phyloP scores from a whole-genome alignment of 2,113 vertebrate genomes.

The Ochotona curzoniae region DNA sequence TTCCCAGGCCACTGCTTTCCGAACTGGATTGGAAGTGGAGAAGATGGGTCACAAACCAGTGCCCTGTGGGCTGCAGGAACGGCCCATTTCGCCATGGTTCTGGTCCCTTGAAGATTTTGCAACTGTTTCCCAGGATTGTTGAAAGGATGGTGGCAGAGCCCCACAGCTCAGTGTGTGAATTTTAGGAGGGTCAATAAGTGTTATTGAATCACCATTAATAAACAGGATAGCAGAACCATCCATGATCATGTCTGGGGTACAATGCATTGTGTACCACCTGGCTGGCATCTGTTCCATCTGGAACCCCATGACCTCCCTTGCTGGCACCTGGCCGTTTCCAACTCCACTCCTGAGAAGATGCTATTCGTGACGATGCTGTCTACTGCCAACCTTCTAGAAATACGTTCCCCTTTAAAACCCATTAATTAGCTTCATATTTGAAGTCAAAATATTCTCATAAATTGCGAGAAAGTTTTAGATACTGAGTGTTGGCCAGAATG shows the following conservation, averaged over 20 bases:
- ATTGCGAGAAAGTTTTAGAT: conserved; percentile 53
- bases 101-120: too few relatives aligned
- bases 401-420: conserved; percentile 38
- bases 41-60: too few relatives aligned
- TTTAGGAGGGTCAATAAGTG: not conserved
- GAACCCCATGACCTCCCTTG: not conserved
- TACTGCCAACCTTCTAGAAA: conserved; percentile 33
- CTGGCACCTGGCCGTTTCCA: not conserved
- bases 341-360: not conserved
- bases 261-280: not conserved
- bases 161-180: not conserved
- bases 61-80: too few relatives aligned
- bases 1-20: too few relatives aligned
- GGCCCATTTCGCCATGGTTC: too few relatives aligned
- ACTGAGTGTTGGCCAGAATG: conserved; percentile 40
- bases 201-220: not conserved
- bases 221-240: not conserved
- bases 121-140: not conserved
- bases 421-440: conserved; percentile 42
- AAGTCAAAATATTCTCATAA: conserved; percentile 62
- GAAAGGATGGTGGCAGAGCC: not conserved
- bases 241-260: not conserved
- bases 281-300: not conserved
- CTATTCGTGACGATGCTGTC: not conserved
- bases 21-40: too few relatives aligned